Evolutionary conservation across 2,888 invertebrate genomes (phyloP), one percentile per base, ranked within the genome.

Genomic region (Cephus nigrinus): DNA sequence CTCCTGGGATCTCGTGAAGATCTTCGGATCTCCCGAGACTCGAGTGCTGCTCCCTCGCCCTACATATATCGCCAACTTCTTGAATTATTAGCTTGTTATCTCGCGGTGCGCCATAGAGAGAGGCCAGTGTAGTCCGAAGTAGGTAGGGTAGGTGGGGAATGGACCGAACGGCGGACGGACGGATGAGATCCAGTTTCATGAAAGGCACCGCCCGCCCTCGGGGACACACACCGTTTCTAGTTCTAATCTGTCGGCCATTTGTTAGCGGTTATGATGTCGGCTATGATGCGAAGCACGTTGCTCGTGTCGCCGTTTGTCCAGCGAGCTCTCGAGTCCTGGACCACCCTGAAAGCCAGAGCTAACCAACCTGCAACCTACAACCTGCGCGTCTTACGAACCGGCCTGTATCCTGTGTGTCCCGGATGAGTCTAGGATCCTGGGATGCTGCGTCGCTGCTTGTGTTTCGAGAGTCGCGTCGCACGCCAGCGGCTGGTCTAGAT

Each of bases 181-280:
- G 78, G 71, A 75, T 75, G 84, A 87, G 89, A 90, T 91, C 89
- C 89, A 90, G 91, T 91, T 90, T 90, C 90, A 89, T 89, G 87
- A 89, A 90, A 90, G 90, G 87, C 84, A 86, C 90, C 90, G 89
- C 86, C 32, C 82, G 79, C 81, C 80, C 80, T 79, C 81, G 79
- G 80, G 80, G 73, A 77, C 76, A 76, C 74, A 78, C 77, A 78
- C 77, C 79, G 82, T 87, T 87, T 87, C 89, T 90, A 89, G 88
- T 88, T 90, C 89, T 90, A 90, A 90, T 91, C 88, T 89, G 88
- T 88, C 88, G 87, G 85, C 88, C 89, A 90, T 90, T 91, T 90
- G 90, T 91, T 89, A 88, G 83, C 86, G 85, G 87, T 88, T 90
- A 88, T 89, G 89, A 89, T 86, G 87, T 81, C 83, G 81, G 55